Percentiles rank a stretch among this genome's conserved stretches.
phyloP scores from a whole-genome alignment of 2,113 vertebrate species.

The Etia nguti region DNA sequence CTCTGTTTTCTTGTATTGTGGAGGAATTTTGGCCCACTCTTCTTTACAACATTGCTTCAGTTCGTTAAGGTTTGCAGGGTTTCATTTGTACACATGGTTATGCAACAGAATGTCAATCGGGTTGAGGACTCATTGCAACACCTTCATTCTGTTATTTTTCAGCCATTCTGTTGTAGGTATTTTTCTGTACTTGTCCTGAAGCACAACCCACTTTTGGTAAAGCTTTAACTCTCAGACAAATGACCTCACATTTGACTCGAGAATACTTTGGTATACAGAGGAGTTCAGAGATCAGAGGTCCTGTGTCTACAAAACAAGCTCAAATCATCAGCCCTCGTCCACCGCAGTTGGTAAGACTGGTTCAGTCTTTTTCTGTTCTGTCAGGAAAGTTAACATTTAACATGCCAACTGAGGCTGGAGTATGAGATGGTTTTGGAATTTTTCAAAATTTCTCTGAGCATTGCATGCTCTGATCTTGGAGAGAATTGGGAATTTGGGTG shows the following conservation, averaged over 20 bases:
- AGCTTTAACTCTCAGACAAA: neutral
- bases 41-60: neutral
- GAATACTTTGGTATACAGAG: neutral
- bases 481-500: neutral
- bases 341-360: neutral
- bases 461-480: neutral
- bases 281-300: neutral
- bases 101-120: neutral
- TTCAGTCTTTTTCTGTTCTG: neutral
- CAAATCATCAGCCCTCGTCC: neutral
- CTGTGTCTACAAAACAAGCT: accelerated
- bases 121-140: neutral
- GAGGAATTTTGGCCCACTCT: neutral
- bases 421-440: neutral
- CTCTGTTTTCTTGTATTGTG: neutral
- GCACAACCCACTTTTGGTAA: too few relatives aligned
- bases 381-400: neutral
- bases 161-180: neutral
- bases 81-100: too few relatives aligned
- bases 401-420: neutral
- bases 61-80: neutral
- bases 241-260: neutral
- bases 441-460: neutral
- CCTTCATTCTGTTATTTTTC: neutral
- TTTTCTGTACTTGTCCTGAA: too few relatives aligned